Percentiles rank a stretch among this genome's conserved stretches.
phyloP scores from a whole-genome alignment of 2,888 invertebrate genomes.

The Silvanus unidentatus region DNA sequence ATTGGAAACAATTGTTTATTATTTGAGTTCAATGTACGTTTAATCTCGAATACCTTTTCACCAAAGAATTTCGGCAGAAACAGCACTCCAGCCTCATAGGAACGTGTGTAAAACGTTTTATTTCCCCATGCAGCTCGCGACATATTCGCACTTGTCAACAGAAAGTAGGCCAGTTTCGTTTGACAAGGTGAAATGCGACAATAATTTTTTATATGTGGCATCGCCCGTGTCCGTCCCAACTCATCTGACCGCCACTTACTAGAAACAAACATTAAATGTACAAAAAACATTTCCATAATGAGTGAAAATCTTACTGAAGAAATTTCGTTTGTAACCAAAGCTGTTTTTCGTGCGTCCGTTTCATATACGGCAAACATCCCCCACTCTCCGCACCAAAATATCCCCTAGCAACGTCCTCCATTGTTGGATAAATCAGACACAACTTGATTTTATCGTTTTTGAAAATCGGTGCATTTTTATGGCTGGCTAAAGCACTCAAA shows the following conservation, averaged over 20 bases:
- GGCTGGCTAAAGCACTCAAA: slow-evolving; percentile 55
- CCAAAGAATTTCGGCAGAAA: slow-evolving; percentile 80
- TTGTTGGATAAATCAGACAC: slow-evolving; percentile 63
- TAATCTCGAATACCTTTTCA: slow-evolving; percentile 48
- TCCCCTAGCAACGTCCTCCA: slow-evolving; percentile 77
- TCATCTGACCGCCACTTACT: slow-evolving; percentile 80
- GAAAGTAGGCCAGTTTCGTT: slow-evolving; percentile 69
- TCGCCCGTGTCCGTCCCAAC: slow-evolving; percentile 68
- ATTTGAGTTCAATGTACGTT: slow-evolving; percentile 26
- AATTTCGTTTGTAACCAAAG: slow-evolving; percentile 66
- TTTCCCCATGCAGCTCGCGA: slow-evolving; percentile 97
- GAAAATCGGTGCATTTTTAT: slow-evolving; percentile 51
- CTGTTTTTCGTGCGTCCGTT: slow-evolving; percentile 71
- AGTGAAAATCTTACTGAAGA: slow-evolving; percentile 65
- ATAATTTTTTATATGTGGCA: slow-evolving; percentile 95
- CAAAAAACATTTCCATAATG: slow-evolving; percentile 2
- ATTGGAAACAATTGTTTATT: slow-evolving; percentile 53
- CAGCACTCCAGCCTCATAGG: slow-evolving; percentile 87
- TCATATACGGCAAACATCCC: slow-evolving; percentile 77
- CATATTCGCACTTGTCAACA: slow-evolving; percentile 88
- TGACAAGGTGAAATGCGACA: slow-evolving; percentile 66
- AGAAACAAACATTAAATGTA: too few relatives aligned
- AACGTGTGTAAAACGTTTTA: slow-evolving; percentile 58
- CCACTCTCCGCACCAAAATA: slow-evolving; percentile 82
- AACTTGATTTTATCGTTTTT: slow-evolving; percentile 54